Conservation (phyloP, 2,797 vertebrate genomes). For the Helarctos malayanus region DNA sequence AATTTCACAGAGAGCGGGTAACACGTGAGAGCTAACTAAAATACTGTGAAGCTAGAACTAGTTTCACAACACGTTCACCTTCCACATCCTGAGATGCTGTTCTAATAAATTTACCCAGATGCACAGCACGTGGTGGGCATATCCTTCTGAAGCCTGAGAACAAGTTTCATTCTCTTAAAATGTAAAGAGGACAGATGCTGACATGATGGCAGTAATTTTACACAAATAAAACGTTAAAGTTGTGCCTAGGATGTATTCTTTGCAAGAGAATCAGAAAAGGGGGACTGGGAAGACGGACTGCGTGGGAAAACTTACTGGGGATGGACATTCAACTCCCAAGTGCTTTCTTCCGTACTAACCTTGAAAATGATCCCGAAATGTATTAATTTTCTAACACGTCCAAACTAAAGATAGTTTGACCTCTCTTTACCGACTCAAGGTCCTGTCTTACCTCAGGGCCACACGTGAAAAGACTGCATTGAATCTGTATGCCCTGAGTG, state of each 20-base stretch:
- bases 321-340: neutral
- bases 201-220: neutral
- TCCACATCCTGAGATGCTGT: neutral
- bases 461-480: neutral
- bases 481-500: rapidly evolving
- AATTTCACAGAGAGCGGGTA: neutral
- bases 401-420: neutral
- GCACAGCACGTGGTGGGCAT: neutral
- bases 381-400: neutral
- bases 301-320: neutral
- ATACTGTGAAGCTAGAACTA: neutral
- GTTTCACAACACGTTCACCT: neutral
- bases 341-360: neutral
- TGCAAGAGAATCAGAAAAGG: neutral
- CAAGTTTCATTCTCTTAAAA: neutral
- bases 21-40: neutral
- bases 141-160: neutral
- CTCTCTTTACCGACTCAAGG: neutral
- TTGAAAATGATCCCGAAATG: neutral
- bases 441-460: neutral
- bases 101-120: neutral
- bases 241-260: neutral
- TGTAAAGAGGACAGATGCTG: neutral
- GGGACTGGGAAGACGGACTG: neutral
- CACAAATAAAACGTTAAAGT: neutral